A percentile compares a stretch with the other conserved stretches of the same genome.
Evolutionary conservation across 2,888 invertebrate genomes (phyloP).

Genomic region (Polylopha cassiicola): DNA sequence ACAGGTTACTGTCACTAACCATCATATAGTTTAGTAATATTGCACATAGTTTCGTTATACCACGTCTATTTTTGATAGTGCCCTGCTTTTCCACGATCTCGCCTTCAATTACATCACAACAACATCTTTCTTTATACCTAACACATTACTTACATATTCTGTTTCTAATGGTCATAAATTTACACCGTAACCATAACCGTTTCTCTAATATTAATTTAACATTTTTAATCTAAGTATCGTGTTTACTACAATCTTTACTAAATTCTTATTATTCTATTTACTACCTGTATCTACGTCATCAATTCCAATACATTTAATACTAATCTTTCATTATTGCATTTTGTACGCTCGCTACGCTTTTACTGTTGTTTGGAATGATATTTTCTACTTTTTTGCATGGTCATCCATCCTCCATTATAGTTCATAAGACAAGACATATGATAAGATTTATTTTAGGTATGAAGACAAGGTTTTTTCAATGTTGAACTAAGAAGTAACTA

Average conservation of each 20-base stretch:
- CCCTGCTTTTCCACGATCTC: too few relatives aligned
- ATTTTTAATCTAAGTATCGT: slow-evolving; percentile 23
- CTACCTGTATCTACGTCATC: neutral
- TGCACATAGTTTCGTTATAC: too few relatives aligned
- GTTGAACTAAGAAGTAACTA: too few relatives aligned
- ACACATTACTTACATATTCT: slow-evolving; percentile 21
- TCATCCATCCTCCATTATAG: slow-evolving; percentile 27
- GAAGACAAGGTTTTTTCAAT: too few relatives aligned
- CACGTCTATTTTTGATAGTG: too few relatives aligned
- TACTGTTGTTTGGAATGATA: slow-evolving; percentile 45
- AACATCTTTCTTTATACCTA: too few relatives aligned
- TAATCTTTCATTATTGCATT: slow-evolving; percentile 29
- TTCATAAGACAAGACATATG: slow-evolving; percentile 1
- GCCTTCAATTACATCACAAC: too few relatives aligned
- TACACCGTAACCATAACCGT: slow-evolving; percentile 20
- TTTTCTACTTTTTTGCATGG: slow-evolving; percentile 41
- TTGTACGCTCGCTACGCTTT: slow-evolving; percentile 51
- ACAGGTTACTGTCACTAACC: too few relatives aligned
- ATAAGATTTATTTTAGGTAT: too few relatives aligned
- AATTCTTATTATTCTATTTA: slow-evolving; percentile 14
- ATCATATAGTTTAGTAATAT: too few relatives aligned
- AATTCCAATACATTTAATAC: slow-evolving; percentile 3
- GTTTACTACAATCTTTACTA: slow-evolving; percentile 5
- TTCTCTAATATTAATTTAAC: too few relatives aligned
- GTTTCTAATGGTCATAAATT: slow-evolving; percentile 20